Conservation (phyloP, 1,140 invertebrate species). For the Camponotus floridanus region DNA sequence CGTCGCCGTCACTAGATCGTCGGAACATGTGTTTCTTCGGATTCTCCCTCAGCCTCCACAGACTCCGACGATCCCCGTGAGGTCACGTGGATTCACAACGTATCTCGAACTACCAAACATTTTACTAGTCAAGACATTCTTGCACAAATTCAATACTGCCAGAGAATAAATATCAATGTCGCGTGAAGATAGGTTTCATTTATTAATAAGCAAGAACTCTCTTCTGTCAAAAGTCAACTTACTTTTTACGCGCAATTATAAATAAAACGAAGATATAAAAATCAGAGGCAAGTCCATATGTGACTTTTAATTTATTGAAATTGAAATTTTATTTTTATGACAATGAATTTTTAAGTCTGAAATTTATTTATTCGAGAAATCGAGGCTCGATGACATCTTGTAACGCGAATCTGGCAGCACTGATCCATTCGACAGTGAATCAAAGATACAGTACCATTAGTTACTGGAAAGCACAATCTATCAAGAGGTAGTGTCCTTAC, state of each 20-base stretch:
- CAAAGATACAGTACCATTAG: slow-evolving; percentile 70
- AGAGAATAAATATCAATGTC: neutral
- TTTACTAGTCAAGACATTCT: slow-evolving; percentile 65
- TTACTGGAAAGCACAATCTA: slow-evolving; percentile 71
- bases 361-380: neutral
- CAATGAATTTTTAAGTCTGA: neutral
- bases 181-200: neutral
- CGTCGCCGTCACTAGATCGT: slow-evolving; percentile 33
- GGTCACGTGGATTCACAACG: slow-evolving; percentile 57
- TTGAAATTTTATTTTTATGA: neutral
- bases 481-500: slow-evolving; percentile 67
- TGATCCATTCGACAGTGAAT: slow-evolving; percentile 63
- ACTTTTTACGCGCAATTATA: too few relatives aligned
- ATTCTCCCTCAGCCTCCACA: neutral
- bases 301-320: too few relatives aligned
- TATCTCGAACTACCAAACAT: slow-evolving; percentile 74
- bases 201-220: neutral
- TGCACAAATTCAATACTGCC: slow-evolving; percentile 63
- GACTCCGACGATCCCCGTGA: slow-evolving; percentile 45
- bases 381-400: neutral
- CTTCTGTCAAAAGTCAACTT: neutral
- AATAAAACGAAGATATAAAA: too few relatives aligned
- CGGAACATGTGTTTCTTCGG: slow-evolving; percentile 7
- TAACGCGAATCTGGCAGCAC: slow-evolving; percentile 30
- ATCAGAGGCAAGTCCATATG: too few relatives aligned